These are phyloP conservation scores for Branchipolynoe longqiensis DNA, from an alignment of 2,888 invertebrate genomes.

Conservation along the genomic window DNA sequence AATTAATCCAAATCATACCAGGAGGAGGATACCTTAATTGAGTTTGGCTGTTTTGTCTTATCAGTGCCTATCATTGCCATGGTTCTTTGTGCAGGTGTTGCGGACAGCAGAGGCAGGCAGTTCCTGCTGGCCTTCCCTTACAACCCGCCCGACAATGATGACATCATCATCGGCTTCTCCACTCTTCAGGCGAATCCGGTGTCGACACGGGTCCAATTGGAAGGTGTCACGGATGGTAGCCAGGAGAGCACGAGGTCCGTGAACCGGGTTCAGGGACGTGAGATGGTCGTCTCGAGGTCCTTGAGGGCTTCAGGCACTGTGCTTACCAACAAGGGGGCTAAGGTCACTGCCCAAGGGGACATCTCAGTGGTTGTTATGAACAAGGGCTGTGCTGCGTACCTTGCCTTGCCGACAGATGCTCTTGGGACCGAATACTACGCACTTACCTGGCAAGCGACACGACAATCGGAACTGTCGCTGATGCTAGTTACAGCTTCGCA, in stretches of 20 bases:
- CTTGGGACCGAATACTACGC: conserved; percentile 33
- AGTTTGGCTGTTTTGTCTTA: no score
- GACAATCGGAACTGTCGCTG: not conserved
- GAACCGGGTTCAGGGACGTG: not conserved
- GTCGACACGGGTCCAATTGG: not conserved
- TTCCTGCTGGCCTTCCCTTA: conserved; percentile 2
- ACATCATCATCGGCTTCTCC: not conserved
- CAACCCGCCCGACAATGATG: conserved; percentile 41
- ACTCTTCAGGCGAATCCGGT: not conserved
- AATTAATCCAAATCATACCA: no score
- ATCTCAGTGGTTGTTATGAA: not conserved
- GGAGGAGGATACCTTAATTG: no score
- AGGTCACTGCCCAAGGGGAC: not conserved
- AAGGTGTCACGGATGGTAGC: not conserved
- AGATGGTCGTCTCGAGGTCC: not conserved
- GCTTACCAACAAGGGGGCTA: not conserved
- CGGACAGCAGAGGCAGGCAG: not conserved
- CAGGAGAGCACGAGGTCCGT: not conserved
- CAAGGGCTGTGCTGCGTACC: conserved; percentile 36
- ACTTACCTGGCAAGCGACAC: not conserved
- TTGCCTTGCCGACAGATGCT: conserved; percentile 30
- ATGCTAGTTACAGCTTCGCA: conserved; percentile 1
- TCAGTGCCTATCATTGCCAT: no score
- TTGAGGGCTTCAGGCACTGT: not conserved
- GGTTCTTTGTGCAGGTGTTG: not conserved